Conservation (phyloP, 2,888 invertebrate species). For the Allolobophora icterica region DNA sequence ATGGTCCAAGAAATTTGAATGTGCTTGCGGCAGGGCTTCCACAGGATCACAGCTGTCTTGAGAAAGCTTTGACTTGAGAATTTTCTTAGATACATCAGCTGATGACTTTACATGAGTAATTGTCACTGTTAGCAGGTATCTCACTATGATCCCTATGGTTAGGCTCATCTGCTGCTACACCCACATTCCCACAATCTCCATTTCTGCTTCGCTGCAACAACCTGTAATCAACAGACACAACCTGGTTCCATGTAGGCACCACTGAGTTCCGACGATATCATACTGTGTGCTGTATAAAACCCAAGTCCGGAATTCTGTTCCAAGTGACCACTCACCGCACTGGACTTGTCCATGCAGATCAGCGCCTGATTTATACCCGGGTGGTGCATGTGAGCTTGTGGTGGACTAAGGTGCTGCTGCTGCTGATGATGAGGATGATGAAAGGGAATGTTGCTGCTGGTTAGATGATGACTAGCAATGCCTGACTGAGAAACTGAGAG, state of each 20-base stretch:
- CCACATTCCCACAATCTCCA: not conserved
- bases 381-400: not conserved
- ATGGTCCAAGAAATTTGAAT: not conserved
- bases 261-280: not conserved
- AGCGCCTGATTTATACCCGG: constrained; percentile 7
- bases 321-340: not conserved
- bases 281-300: not conserved
- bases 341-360: constrained; percentile 13
- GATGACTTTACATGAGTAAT: not conserved
- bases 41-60: not conserved
- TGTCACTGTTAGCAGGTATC: not conserved
- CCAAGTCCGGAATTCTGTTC: constrained; percentile 3
- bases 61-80: not conserved
- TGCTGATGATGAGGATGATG: not conserved
- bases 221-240: constrained; percentile 22
- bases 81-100: not conserved
- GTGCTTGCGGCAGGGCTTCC: not conserved
- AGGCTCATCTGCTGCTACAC: not conserved
- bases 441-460: not conserved
- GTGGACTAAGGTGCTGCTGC: not conserved
- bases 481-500: constrained; percentile 19
- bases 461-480: not conserved
- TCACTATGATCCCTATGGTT: not conserved
- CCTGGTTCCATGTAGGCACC: constrained; percentile 23
- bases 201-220: not conserved